phyloP scores from a whole-genome alignment of 2,888 invertebrate species.

The Cenopis cana region DNA sequence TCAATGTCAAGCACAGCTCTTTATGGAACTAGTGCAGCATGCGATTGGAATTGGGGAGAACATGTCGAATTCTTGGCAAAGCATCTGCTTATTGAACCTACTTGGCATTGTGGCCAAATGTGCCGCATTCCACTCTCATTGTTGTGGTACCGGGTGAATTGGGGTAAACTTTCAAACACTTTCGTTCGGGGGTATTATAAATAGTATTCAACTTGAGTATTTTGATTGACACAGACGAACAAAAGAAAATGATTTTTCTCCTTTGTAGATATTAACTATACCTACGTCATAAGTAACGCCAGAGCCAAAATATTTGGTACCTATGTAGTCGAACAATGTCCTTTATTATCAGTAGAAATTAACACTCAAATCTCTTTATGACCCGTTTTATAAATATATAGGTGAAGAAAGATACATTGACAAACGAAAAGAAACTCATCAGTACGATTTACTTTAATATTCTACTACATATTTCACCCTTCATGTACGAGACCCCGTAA shows the following conservation, averaged over 20 bases:
- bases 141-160: constrained; percentile 30
- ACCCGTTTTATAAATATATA: not conserved
- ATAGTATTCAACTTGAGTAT: too few species aligned
- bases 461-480: constrained; percentile 1
- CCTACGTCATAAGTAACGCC: too few species aligned
- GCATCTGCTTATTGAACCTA: constrained; percentile 70
- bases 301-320: too few species aligned
- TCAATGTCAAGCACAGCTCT: constrained; percentile 31
- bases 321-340: too few species aligned
- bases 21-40: constrained; percentile 37
- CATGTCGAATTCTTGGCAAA: constrained; percentile 77
- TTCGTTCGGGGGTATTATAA: constrained; percentile 5
- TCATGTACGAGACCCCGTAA: not conserved
- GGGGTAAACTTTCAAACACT: constrained; percentile 33
- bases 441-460: not conserved
- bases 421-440: not conserved
- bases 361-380: too few species aligned
- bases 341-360: too few species aligned
- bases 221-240: too few species aligned
- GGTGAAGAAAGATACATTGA: not conserved
- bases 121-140: constrained; percentile 54
- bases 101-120: constrained; percentile 76
- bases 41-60: constrained; percentile 54
- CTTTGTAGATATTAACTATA: too few species aligned
- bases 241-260: too few species aligned